These are phyloP conservation scores for Caenorhabditis plicata DNA, from an alignment of 2,888 invertebrate genomes.

Conservation along the genomic window DNA sequence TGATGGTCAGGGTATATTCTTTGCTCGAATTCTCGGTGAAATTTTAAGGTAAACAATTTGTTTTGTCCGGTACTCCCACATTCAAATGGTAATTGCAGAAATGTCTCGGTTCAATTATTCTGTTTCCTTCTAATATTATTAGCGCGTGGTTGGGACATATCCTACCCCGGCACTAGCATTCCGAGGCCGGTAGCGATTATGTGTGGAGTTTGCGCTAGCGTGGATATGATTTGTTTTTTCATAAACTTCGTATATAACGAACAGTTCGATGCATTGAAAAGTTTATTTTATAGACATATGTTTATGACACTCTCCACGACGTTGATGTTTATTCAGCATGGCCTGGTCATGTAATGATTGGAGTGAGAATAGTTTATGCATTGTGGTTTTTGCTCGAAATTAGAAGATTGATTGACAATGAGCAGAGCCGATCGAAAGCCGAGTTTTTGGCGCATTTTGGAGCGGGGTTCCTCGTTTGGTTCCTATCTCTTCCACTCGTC, in stretches of 20 bases:
- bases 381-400: conserved; percentile 81
- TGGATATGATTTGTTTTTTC: conserved; percentile 87
- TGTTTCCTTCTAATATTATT: conserved; percentile 86
- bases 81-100: conserved; percentile 9
- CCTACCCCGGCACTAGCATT: conserved; percentile 16
- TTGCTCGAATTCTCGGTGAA: conserved; percentile 83
- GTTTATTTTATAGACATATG: conserved; percentile 78
- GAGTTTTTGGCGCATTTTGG: conserved; percentile 94
- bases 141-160: conserved; percentile 94
- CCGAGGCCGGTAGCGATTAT: conserved; percentile 76
- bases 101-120: conserved; percentile 74
- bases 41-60: conserved; percentile 73
- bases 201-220: conserved; percentile 87
- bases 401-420: conserved; percentile 77
- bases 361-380: conserved; percentile 82
- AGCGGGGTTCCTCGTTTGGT: conserved; percentile 96
- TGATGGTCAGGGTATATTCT: conserved; percentile 84
- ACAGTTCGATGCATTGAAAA: no score
- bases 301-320: conserved; percentile 86
- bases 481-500: conserved; percentile 90
- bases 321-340: conserved; percentile 95
- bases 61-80: conserved; percentile 68
- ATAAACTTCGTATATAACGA: conserved; percentile 83
- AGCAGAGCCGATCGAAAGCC: conserved; percentile 80
- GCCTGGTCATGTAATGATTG: conserved; percentile 92